Conservation (phyloP, 2,797 vertebrate species). For the Catamblyrhynchus diadema region DNA sequence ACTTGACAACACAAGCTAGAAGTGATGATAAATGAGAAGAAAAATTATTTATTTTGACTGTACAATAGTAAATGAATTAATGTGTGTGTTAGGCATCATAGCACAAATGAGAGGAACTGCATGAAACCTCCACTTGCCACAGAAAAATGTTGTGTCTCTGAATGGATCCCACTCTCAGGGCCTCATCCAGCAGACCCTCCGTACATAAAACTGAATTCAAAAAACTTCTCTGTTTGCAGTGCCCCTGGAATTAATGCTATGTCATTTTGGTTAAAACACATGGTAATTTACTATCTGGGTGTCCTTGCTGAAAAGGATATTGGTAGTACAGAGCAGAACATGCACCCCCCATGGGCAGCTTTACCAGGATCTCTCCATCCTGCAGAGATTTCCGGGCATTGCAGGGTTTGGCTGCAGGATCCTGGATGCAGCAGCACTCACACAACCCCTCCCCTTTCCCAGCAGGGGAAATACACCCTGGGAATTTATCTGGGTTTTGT, state of each 20-base stretch:
- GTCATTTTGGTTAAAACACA: neutral
- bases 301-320: neutral
- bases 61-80: neutral
- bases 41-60: neutral
- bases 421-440: neutral
- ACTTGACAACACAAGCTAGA: neutral
- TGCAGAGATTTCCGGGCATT: neutral
- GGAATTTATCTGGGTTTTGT: neutral
- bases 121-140: neutral
- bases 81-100: rapidly evolving
- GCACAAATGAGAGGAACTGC: neutral
- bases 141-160: neutral
- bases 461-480: neutral
- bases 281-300: neutral
- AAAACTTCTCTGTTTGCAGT: neutral
- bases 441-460: neutral
- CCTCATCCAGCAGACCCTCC: neutral
- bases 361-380: neutral
- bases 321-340: neutral
- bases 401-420: neutral
- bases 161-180: neutral
- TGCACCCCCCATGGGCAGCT: neutral
- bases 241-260: neutral
- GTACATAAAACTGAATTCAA: neutral
- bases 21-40: neutral